Evolutionary conservation across 2,888 invertebrate genomes (phyloP).

Genomic region (Homarus gammarus): DNA sequence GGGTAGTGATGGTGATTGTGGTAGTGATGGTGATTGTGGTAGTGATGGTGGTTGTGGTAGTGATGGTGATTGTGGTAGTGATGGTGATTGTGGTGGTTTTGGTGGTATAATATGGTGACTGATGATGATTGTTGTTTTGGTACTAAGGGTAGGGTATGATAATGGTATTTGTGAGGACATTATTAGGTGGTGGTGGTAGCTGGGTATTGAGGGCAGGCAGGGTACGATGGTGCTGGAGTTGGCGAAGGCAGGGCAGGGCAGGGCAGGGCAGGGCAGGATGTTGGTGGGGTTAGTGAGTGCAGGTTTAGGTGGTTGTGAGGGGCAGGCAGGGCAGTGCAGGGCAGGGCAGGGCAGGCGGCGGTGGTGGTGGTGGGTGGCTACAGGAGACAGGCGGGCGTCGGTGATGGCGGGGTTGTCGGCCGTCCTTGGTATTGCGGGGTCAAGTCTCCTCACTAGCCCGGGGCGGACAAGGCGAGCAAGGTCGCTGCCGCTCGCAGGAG

Average conservation of each 20-base stretch:
- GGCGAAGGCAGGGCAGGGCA: too few species aligned
- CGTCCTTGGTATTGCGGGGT: slow-evolving; percentile 54
- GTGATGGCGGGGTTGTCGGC: slow-evolving; percentile 35
- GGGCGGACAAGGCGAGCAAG: slow-evolving; percentile 40
- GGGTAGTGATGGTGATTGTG: too few species aligned
- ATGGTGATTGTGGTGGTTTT: not conserved
- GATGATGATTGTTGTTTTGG: not conserved
- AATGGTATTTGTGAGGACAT: not conserved
- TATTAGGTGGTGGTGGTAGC: not conserved
- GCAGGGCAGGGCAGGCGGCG: not conserved
- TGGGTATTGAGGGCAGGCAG: too few species aligned
- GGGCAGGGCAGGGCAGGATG: too few species aligned
- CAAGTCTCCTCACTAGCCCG: slow-evolving; percentile 41
- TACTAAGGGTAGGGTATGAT: not conserved
- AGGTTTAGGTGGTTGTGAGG: not conserved
- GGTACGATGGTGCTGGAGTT: too few species aligned
- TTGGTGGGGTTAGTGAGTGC: not conserved
- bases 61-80: not conserved
- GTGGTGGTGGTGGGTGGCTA: not conserved
- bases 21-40: too few species aligned
- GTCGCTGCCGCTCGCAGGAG: slow-evolving; percentile 14
- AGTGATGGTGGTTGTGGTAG: too few species aligned
- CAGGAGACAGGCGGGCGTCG: slow-evolving; percentile 1
- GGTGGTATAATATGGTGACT: not conserved
- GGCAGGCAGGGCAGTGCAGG: not conserved